These are phyloP conservation scores for Oncorhynchus kisutch DNA, from an alignment of 2,113 vertebrate species.

Conservation along the genomic window DNA sequence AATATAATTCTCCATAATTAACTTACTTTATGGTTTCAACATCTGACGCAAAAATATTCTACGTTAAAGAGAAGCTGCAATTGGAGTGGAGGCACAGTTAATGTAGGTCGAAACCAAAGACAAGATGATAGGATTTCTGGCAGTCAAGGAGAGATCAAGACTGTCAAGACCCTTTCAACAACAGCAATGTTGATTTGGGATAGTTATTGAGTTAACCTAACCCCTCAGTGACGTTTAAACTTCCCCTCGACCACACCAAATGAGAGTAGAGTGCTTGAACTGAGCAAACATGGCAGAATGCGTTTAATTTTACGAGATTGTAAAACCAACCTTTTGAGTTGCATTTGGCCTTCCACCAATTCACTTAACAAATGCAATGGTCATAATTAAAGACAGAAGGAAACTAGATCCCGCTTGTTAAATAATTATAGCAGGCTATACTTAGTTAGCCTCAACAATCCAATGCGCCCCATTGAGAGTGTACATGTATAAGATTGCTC, in stretches of 20 bases:
- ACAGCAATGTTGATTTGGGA: background rate
- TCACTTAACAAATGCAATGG: slow-evolving; percentile 31
- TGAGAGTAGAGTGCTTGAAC: slow-evolving; percentile 23
- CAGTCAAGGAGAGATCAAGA: background rate
- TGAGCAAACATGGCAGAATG: background rate
- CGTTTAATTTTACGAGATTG: slow-evolving; percentile 35
- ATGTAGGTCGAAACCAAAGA: background rate
- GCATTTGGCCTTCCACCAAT: slow-evolving; percentile 8
- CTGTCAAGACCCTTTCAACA: background rate
- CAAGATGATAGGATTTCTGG: background rate
- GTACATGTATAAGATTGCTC: slow-evolving; percentile 46
- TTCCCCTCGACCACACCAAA: slow-evolving; percentile 22
- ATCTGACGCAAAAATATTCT: too few species aligned
- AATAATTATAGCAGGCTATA: slow-evolving; percentile 17
- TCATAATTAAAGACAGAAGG: slow-evolving; percentile 29
- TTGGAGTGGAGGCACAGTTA: background rate
- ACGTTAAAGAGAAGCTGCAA: background rate
- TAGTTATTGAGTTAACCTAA: background rate
- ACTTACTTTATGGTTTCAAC: background rate
- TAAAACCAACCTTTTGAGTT: slow-evolving; percentile 46
- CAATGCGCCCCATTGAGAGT: background rate
- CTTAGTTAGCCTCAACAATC: background rate
- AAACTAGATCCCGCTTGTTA: slow-evolving; percentile 12
- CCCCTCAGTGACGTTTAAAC: slow-evolving; percentile 32
- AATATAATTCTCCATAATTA: background rate